Evolutionary conservation across 2,888 invertebrate genomes (phyloP).

Genomic region (Nebria brevicollis): DNA sequence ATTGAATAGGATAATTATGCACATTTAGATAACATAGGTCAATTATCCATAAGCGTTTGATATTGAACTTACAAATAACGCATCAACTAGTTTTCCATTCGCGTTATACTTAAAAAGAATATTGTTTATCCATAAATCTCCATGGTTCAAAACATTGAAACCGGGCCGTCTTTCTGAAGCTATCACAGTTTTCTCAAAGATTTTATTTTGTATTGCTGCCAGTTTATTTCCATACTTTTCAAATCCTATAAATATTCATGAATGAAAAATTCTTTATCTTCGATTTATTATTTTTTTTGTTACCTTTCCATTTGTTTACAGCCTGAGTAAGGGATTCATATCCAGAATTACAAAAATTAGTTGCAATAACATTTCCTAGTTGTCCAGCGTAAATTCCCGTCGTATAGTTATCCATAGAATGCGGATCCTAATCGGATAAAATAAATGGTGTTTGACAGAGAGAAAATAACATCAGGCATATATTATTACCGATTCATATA

Average conservation of each 20-base stretch:
- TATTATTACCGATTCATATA: conserved; percentile 64
- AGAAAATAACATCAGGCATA: background rate
- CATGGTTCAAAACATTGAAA: conserved; percentile 66
- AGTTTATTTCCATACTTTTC: conserved; percentile 62
- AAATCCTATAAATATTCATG: conserved; percentile 53
- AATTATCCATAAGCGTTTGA: background rate
- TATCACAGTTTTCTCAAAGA: conserved; percentile 52
- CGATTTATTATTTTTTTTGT: background rate
- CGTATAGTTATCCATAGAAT: conserved; percentile 52
- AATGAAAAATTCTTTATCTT: background rate
- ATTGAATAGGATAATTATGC: no score
- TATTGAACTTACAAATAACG: conserved; percentile 60
- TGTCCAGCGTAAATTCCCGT: conserved; percentile 54
- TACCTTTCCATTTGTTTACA: conserved; percentile 62
- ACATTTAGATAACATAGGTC: no score
- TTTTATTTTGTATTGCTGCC: conserved; percentile 55
- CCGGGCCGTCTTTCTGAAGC: conserved; percentile 53
- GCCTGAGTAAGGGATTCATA: conserved; percentile 58
- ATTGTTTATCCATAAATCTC: conserved; percentile 67
- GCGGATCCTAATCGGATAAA: conserved; percentile 50
- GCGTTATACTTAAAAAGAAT: conserved; percentile 64
- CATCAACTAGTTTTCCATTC: conserved; percentile 58
- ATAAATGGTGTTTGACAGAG: background rate
- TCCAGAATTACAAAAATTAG: conserved; percentile 50
- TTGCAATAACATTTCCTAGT: conserved; percentile 52